Evolutionary conservation across 2,888 invertebrate species (phyloP).

Genomic region (Drosophila ustulata): DNA sequence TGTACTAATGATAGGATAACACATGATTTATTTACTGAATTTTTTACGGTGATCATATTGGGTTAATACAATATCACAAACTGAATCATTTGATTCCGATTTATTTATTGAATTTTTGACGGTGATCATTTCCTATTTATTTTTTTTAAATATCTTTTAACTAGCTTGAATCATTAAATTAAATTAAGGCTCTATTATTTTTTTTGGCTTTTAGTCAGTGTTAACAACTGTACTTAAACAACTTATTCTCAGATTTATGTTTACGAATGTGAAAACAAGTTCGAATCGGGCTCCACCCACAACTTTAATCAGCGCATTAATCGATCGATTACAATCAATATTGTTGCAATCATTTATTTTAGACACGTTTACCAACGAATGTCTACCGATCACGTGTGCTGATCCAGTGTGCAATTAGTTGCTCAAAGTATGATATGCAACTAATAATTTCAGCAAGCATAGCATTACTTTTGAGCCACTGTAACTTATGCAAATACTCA

Average conservation of each 20-base stretch:
- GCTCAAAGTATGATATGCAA: not conserved
- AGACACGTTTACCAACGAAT: not conserved
- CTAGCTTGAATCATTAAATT: too few relatives aligned
- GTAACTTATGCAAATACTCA: slow-evolving; percentile 40
- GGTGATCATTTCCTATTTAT: too few relatives aligned
- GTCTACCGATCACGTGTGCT: slow-evolving; percentile 22
- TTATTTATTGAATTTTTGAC: too few relatives aligned
- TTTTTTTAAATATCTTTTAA: too few relatives aligned
- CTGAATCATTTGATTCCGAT: not conserved
- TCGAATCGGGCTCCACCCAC: not conserved
- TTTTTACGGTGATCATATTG: not conserved
- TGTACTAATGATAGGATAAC: too few relatives aligned
- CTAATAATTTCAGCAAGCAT: not conserved
- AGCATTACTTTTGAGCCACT: slow-evolving; percentile 30
- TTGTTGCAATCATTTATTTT: not conserved
- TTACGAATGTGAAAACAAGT: slow-evolving; percentile 1
- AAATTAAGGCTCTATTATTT: too few relatives aligned
- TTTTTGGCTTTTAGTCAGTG: not conserved
- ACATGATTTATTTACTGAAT: too few relatives aligned
- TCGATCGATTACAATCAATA: not conserved
- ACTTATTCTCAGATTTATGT: not conserved
- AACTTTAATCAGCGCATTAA: not conserved
- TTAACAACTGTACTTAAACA: not conserved
- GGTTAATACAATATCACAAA: not conserved
- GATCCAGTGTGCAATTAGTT: not conserved